A percentile compares a stretch with the other conserved stretches of the same genome.
These are phyloP conservation scores for Drosophila insularis DNA, from an alignment of 1,140 invertebrate genomes.

Conservation along the genomic window DNA sequence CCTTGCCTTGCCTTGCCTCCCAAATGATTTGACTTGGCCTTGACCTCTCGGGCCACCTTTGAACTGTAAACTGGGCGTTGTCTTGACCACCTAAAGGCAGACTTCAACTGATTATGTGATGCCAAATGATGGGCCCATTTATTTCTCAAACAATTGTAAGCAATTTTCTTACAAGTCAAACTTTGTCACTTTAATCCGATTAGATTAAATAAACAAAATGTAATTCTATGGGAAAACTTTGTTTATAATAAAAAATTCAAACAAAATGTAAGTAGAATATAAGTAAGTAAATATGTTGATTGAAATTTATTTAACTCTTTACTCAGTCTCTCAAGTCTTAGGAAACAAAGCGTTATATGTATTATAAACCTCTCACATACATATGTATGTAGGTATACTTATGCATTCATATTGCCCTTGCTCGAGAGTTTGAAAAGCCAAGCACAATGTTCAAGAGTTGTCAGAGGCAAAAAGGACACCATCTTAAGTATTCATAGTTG, in stretches of 20 bases:
- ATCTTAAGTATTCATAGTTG: slow-evolving; percentile 13
- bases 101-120: neutral
- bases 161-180: too few species aligned
- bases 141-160: neutral
- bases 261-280: neutral
- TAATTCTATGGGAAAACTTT: too few species aligned
- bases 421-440: neutral
- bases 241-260: neutral
- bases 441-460: neutral
- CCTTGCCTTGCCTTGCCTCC: neutral
- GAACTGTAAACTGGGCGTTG: slow-evolving; percentile 52
- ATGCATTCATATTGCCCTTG: neutral
- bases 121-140: neutral
- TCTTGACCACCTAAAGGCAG: slow-evolving; percentile 7
- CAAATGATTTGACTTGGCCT: slow-evolving; percentile 36
- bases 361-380: neutral
- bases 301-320: neutral
- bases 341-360: too few species aligned
- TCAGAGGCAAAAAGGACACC: neutral
- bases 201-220: too few species aligned
- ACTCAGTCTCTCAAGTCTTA: too few species aligned
- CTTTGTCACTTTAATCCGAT: too few species aligned
- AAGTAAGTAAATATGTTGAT: neutral
- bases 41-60: slow-evolving; percentile 59
- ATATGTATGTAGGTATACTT: neutral